phyloP scores from a whole-genome alignment of 92 coral and sea anemone genomes.

The Parazoanthus darwini region DNA sequence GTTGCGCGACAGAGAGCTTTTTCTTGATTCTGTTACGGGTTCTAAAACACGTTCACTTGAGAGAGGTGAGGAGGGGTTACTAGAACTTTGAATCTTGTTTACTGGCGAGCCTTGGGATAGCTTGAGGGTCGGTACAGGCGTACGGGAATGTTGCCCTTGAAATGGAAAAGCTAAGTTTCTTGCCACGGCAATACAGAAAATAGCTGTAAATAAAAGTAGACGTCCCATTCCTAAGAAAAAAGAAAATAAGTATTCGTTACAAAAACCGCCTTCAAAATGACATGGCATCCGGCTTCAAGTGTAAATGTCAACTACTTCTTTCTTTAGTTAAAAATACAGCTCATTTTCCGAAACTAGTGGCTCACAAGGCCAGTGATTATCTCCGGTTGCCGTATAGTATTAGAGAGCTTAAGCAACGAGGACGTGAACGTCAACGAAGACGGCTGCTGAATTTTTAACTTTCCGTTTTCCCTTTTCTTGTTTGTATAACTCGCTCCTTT shows the following conservation, averaged over 20 bases:
- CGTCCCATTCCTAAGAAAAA: not conserved
- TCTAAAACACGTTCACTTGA: not conserved
- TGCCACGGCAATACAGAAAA: not conserved
- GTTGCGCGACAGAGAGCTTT: not conserved
- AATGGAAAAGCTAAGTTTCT: not conserved
- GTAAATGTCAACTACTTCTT: too few species aligned
- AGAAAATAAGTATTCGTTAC: not conserved
- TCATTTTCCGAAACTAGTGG: too few species aligned
- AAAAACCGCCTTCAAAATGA: not conserved
- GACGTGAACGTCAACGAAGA: too few species aligned
- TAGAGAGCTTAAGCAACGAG: too few species aligned
- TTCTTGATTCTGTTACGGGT: not conserved
- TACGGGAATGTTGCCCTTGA: not conserved
- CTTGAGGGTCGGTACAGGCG: not conserved
- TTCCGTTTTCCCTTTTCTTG: too few species aligned
- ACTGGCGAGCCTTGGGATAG: not conserved
- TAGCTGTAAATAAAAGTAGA: not conserved
- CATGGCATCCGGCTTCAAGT: not conserved
- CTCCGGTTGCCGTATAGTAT: too few species aligned
- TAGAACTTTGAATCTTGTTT: not conserved
- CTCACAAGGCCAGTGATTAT: too few species aligned
- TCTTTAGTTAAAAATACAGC: too few species aligned
- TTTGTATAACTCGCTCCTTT: too few species aligned
- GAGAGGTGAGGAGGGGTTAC: not conserved
- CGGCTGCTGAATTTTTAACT: too few species aligned